Evolutionary conservation across 1,140 invertebrate species (phyloP).

Genomic region (Listronotus oregonensis): DNA sequence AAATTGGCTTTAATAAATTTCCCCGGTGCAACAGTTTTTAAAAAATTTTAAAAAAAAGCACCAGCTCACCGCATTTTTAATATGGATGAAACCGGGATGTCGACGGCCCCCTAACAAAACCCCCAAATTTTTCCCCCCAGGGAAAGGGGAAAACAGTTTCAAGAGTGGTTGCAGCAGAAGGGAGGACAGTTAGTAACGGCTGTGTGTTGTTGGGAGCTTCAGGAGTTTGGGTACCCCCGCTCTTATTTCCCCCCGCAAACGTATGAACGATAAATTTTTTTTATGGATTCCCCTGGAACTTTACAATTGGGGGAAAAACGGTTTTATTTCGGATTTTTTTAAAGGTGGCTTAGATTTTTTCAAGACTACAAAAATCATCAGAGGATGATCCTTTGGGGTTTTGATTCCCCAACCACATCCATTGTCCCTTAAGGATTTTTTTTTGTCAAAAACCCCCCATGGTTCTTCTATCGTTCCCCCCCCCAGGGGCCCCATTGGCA

Average conservation of each 20-base stretch:
- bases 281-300: conserved; percentile 9
- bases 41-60: not conserved
- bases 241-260: conserved; percentile 51
- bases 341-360: too few species aligned
- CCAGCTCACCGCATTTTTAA: conserved; percentile 38
- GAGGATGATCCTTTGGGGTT: too few species aligned
- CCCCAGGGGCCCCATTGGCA: too few species aligned
- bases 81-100: conserved; percentile 50
- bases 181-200: conserved; percentile 49
- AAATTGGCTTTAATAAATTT: too few species aligned
- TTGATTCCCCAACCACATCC: too few species aligned
- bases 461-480: too few species aligned
- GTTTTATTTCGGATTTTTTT: too few species aligned
- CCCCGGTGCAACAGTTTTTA: not conserved
- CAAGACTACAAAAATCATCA: too few species aligned
- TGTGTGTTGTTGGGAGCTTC: conserved; percentile 50
- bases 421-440: too few species aligned
- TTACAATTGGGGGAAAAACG: too few species aligned
- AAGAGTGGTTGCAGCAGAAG: conserved; percentile 45
- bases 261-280: conserved; percentile 27
- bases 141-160: conserved; percentile 49
- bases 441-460: too few species aligned
- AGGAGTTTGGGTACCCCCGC: conserved; percentile 50
- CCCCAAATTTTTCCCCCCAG: conserved; percentile 46
- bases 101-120: conserved; percentile 41